Base-by-base conservation (phyloP, 2,113 vertebrate species). In the Tetrax tetrax region DNA sequence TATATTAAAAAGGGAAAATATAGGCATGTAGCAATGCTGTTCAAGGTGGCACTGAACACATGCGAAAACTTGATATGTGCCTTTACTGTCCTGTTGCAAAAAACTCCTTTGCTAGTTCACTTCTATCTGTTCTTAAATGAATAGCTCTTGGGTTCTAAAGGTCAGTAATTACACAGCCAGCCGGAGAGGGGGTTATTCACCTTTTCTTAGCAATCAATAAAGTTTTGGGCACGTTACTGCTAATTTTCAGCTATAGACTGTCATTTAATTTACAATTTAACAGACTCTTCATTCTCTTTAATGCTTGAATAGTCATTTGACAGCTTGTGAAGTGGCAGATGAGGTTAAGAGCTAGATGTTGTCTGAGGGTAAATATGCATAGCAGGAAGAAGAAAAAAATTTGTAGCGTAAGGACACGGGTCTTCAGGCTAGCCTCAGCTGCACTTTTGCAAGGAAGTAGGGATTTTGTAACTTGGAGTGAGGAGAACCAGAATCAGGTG, bases 161-260 rank as follows among this genome's bases (percentile, higher is more conserved):
- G 94, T 96, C 91, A 96, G 91, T 94, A 96, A 96, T 96, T 97
- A 96, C 93, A 96, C 69, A 96, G 93, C 86, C 89, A 96, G 87
- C 60, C 8, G 3, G 71, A 71, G 77, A 37, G 65, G 69, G 56
- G 94, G 89, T 96, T 95, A 89, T 68, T 95, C 95, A 97, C 96
- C 96, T 97, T 96, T 96, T 94, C 95, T 95, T 93, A 96, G 96
- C 94, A 93, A 96, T 97, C 95, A 96, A 96, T 97, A 96, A 96
- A 93, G 61, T 96, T 97, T 96, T 91, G 77, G 89, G 93, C 95
- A 93, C 6, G 61, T 96, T 97, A 94, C 87, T 95, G 94, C 93
- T 97, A 96, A 96, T 96, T 96, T 96, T 96, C 94, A 85, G 74
- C 81, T 93, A 82, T 91, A 95, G 89, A 94, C 87, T 96, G 91